Conservation (phyloP, 2,113 vertebrate genomes). For the Lasiurus borealis region DNA sequence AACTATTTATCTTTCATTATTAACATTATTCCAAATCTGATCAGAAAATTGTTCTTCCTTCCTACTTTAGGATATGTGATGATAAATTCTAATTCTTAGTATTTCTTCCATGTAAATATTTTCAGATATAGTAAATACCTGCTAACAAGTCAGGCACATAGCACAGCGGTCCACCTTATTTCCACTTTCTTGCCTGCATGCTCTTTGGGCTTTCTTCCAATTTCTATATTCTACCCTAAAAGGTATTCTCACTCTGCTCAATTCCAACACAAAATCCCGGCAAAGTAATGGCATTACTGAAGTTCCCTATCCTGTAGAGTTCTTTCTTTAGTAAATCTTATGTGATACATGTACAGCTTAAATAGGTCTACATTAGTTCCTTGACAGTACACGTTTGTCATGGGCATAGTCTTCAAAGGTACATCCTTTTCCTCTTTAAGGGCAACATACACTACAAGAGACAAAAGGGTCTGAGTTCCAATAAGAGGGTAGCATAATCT, state of each 20-base stretch:
- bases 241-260: neutral
- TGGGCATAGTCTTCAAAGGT: neutral
- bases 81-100: neutral
- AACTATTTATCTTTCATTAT: slow-evolving; percentile 31
- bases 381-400: neutral
- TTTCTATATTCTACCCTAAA: neutral
- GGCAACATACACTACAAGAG: neutral
- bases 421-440: neutral
- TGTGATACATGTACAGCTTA: neutral
- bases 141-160: neutral
- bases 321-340: slow-evolving; percentile 50
- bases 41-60: neutral
- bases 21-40: neutral
- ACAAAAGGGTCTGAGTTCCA: neutral
- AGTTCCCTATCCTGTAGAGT: neutral
- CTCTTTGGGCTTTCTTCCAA: neutral
- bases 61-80: neutral
- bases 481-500: neutral
- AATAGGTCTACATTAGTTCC: neutral
- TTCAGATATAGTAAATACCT: neutral
- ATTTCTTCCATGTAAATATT: neutral
- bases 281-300: neutral
- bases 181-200: neutral
- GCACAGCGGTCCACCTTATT: neutral
- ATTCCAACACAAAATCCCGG: neutral